Conservation (phyloP, 2,113 vertebrate genomes). For the Nothobranchius furzeri region DNA sequence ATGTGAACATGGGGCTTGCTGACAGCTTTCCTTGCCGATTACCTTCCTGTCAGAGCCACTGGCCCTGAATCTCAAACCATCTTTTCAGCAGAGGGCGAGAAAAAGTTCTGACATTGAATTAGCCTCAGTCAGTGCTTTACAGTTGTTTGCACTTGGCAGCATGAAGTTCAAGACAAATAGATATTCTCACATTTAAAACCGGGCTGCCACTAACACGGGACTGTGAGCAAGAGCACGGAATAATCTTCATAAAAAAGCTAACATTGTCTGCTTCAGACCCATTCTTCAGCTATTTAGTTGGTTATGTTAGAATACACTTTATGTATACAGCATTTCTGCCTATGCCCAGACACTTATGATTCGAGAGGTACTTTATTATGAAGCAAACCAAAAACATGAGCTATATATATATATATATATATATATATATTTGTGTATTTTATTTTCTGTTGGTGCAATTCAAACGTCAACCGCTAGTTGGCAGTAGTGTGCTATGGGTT, state of each 20-base stretch:
- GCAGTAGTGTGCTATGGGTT: too few relatives aligned
- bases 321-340: too few relatives aligned
- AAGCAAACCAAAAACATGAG: too few relatives aligned
- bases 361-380: too few relatives aligned
- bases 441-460: too few relatives aligned
- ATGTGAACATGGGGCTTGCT: conserved; percentile 15
- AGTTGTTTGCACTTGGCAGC: background rate
- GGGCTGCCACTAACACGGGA: background rate
- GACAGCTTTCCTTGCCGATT: conserved; percentile 28
- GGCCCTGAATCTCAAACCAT: conserved; percentile 1
- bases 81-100: background rate
- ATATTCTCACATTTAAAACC: conserved; percentile 1
- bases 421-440: too few relatives aligned
- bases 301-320: too few relatives aligned
- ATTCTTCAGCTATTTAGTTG: background rate
- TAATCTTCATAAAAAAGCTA: background rate
- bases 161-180: background rate
- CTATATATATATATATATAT: too few relatives aligned
- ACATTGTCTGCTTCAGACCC: background rate
- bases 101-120: background rate
- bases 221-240: background rate
- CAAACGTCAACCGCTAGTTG: too few relatives aligned
- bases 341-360: too few relatives aligned
- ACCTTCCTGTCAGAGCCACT: conserved; percentile 7
- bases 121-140: background rate